A percentile compares a stretch with the other conserved stretches of the same genome.
Conservation (phyloP, 1,140 invertebrate genomes). For the Danaus plexippus region DNA sequence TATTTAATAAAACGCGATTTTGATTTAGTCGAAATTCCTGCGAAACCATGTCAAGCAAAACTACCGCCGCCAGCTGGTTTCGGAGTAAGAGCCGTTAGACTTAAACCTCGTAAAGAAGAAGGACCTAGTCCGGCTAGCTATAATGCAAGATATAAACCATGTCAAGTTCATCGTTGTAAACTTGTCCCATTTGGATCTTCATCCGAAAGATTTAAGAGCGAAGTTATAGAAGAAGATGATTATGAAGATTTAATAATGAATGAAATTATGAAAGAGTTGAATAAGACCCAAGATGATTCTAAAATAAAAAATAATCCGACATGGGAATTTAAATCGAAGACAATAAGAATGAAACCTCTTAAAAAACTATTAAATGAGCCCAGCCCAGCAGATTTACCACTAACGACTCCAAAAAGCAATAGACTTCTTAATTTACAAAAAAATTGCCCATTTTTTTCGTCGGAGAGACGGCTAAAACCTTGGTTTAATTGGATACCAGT, state of each 20-base stretch:
- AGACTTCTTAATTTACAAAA: constrained; percentile 29
- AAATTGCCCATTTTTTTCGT: constrained; percentile 42
- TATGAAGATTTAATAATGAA: constrained; percentile 14
- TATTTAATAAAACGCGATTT: constrained; percentile 46
- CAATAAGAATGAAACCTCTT: constrained; percentile 41
- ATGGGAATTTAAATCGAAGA: constrained; percentile 53
- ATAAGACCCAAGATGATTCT: constrained; percentile 9
- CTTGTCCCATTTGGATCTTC: constrained; percentile 40
- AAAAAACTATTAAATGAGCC: constrained; percentile 33
- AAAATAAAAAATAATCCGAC: constrained; percentile 20
- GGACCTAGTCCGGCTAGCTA: constrained; percentile 54
- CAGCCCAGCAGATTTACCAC: constrained; percentile 35
- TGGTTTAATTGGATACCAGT: constrained; percentile 52
- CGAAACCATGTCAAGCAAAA: constrained; percentile 27
- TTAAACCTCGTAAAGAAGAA: constrained; percentile 31
- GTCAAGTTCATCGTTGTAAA: constrained; percentile 27
- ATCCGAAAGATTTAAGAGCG: constrained; percentile 36
- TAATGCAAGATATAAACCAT: constrained; percentile 21
- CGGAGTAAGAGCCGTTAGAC: constrained; percentile 38
- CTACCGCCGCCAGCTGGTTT: constrained; percentile 38
- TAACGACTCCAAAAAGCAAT: constrained; percentile 11
- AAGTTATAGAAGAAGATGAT: constrained; percentile 16
- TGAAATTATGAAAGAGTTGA: constrained; percentile 8
- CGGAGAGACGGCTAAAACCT: constrained; percentile 44
- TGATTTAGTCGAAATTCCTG: constrained; percentile 24